phyloP scores from a whole-genome alignment of 2,797 vertebrate genomes.

The Alectoris magna region DNA sequence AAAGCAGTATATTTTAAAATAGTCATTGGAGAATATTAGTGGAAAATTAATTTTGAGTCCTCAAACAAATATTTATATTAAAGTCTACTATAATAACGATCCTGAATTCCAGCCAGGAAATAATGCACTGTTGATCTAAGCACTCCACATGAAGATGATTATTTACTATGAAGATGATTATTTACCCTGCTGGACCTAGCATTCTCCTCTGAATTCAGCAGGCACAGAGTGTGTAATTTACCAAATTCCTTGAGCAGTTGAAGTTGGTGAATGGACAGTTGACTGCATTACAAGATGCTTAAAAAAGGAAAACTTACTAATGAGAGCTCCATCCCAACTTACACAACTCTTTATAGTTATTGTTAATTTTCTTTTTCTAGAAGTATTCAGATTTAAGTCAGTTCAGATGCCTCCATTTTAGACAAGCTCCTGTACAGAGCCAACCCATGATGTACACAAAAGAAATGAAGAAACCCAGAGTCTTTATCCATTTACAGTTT shows the following conservation, averaged over 20 bases:
- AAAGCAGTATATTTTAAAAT: background rate
- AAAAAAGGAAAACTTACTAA: background rate
- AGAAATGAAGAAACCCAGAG: background rate
- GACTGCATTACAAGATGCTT: background rate
- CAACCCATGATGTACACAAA: background rate
- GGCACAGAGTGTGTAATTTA: background rate
- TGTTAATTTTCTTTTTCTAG: background rate
- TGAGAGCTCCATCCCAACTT: background rate
- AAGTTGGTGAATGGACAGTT: background rate
- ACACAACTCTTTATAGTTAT: background rate
- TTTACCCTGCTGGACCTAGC: background rate
- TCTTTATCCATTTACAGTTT: background rate
- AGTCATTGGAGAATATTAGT: conserved; percentile 48
- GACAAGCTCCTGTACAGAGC: background rate
- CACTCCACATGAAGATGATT: conserved; percentile 14
- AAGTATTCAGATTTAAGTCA: background rate
- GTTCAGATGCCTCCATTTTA: background rate
- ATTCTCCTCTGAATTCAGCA: background rate
- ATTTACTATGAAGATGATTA: conserved; percentile 10
- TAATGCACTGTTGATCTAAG: conserved; percentile 36
- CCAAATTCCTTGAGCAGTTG: background rate
- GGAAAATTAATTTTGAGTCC: conserved; percentile 64
- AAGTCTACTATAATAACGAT: conserved; percentile 32
- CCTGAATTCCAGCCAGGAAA: conserved; percentile 30
- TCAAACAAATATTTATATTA: conserved; percentile 64